Base-by-base conservation (phyloP, 2,888 invertebrate species). In the Physocephala rufipes region DNA sequence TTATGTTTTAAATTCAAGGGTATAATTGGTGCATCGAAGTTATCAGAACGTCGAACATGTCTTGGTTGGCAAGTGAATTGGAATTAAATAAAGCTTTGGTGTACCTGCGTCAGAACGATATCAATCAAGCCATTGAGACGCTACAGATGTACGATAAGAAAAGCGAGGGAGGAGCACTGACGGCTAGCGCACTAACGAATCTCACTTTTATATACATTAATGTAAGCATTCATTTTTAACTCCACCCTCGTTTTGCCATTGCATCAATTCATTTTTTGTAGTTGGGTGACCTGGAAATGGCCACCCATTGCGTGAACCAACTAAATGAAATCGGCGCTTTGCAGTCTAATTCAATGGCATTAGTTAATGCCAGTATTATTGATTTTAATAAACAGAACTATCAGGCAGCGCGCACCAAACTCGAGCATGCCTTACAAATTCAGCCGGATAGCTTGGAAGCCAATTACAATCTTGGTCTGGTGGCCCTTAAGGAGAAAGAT, bases 1-100 rank as follows among this genome's bases (percentile, higher is more conserved):
- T 43, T 19, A 15, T 13, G 19, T 43, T 16, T 43, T 70, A 58
- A 62, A 36, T 61, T 75, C 26, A 63, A 84, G 84, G 85, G 2
- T 90, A 90, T 77, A 88, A 87, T 76, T 97, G 97, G 97, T 99
- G 99, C 85, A 95, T 97, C 67, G 96, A 97, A 78, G 91, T 94
- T 26, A 93, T 99, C 66, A 95, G 96, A 82, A 92, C 93, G 62
- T 96, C 97, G n/a, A 91, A 91, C 82, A 94, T 93, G 79, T 90
- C 92, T 49, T 90, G 90, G 83, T 88, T 95, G 75, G 96, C 94
- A 58, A 93, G 92, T 78, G 97, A 94, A 87, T 87, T 97, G 76
- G 96, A 97, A 87, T 92, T 96, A 75, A 95, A 95, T 85, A 96
- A 96, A 85, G 95, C 95, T 0, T 90, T 95, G 74, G 94, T 94